Evolutionary conservation across 2,888 invertebrate genomes (phyloP).

Genomic region (Callyntrura guangdongensis): DNA sequence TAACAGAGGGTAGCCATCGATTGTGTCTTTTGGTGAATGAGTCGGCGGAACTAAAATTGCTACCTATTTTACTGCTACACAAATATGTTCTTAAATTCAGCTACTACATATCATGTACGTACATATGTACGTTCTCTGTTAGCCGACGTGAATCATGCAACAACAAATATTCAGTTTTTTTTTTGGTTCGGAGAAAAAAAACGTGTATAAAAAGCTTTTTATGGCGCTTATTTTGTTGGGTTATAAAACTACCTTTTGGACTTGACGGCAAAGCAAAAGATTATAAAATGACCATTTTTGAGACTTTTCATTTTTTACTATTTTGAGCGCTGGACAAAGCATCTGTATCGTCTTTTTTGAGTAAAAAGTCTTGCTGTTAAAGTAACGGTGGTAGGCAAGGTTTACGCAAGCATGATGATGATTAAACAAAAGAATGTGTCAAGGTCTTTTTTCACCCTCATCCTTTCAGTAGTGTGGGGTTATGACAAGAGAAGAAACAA

Average conservation of each 20-base stretch:
- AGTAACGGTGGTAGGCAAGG: neutral
- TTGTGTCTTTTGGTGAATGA: slow-evolving; percentile 7
- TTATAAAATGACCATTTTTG: slow-evolving; percentile 58
- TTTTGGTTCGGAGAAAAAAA: slow-evolving; percentile 19
- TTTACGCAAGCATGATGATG: neutral
- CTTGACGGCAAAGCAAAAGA: slow-evolving; percentile 29
- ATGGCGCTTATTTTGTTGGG: slow-evolving; percentile 47
- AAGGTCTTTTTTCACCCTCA: slow-evolving; percentile 56
- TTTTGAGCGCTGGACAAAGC: slow-evolving; percentile 26
- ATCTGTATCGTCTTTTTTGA: neutral
- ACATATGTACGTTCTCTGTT: neutral
- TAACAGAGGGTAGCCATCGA: neutral
- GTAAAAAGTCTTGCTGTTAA: slow-evolving; percentile 9
- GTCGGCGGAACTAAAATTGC: neutral
- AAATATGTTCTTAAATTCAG: neutral
- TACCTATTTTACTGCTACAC: neutral
- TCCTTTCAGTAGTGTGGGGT: neutral
- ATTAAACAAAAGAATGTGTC: slow-evolving; percentile 56
- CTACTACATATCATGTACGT: too few species aligned
- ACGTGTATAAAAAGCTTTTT: slow-evolving; percentile 53
- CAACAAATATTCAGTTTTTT: neutral
- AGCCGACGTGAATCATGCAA: neutral
- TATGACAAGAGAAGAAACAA: neutral
- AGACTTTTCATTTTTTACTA: slow-evolving; percentile 42
- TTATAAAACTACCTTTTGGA: slow-evolving; percentile 65